These are phyloP conservation scores for Scylla paramamosain DNA, from an alignment of 1,140 invertebrate species.

Conservation along the genomic window DNA sequence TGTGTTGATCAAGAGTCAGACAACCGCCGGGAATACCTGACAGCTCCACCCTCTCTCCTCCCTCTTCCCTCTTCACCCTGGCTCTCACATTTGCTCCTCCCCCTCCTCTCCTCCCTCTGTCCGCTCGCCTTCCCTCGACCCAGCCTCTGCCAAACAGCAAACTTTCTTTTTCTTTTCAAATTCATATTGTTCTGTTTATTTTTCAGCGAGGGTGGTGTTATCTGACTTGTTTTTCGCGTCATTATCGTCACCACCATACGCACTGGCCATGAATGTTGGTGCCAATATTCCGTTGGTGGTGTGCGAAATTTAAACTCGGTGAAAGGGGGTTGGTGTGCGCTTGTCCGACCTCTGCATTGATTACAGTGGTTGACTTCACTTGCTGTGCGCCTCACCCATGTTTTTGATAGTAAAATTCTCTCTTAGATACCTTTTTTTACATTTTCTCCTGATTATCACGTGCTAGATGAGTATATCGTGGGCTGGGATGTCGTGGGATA, in stretches of 20 bases:
- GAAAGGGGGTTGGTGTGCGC: neutral
- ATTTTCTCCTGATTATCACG: no score
- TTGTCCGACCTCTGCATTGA: slow-evolving; percentile 11
- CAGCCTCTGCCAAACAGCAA: neutral
- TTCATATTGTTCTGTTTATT: neutral
- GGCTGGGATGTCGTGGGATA: neutral
- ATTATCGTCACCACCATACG: neutral
- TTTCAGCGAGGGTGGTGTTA: neutral
- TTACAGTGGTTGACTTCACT: neutral
- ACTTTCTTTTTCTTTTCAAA: neutral
- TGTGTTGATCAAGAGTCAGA: slow-evolving; percentile 9
- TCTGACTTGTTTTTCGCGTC: neutral
- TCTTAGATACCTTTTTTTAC: no score
- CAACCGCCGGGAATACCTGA: neutral
- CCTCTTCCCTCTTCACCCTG: neutral
- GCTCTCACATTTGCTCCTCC: neutral
- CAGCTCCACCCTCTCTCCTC: slow-evolving; percentile 16
- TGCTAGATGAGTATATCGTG: neutral
- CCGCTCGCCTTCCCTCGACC: neutral
- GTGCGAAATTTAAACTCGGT: slow-evolving; percentile 12
- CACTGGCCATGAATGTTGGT: neutral
- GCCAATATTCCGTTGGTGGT: neutral
- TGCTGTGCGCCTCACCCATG: neutral
- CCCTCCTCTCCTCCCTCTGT: neutral
- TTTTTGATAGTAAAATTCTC: neutral